phyloP scores from a whole-genome alignment of 2,113 vertebrate species.

The Carollia perspicillata region DNA sequence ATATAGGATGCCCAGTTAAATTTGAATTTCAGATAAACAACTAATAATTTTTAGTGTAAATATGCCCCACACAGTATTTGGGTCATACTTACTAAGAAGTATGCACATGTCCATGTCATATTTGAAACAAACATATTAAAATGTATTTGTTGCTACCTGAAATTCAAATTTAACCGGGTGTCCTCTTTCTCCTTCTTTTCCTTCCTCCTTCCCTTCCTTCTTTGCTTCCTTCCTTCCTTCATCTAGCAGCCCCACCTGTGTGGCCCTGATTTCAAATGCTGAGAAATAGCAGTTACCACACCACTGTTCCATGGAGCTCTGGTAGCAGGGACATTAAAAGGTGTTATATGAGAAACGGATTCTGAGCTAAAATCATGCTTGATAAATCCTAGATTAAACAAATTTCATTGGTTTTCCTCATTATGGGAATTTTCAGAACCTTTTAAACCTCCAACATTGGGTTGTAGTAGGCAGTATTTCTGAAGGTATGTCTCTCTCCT shows the following conservation, averaged over 20 bases:
- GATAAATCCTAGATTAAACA: not conserved
- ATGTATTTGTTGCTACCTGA: constrained; percentile 21
- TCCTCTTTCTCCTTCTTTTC: not conserved
- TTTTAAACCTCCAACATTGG: not conserved
- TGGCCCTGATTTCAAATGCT: not conserved
- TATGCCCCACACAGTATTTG: not conserved
- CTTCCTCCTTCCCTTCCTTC: not conserved
- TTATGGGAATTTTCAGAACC: not conserved
- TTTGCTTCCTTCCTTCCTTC: not conserved
- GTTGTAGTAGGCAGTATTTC: constrained; percentile 3
- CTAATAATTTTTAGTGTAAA: not conserved
- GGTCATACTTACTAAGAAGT: not conserved
- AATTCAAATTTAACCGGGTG: not conserved
- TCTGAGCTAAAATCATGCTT: not conserved
- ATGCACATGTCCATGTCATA: not conserved
- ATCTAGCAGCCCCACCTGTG: not conserved
- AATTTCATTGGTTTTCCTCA: not conserved
- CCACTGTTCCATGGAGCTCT: not conserved
- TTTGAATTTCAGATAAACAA: constrained; percentile 31
- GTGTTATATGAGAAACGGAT: not conserved
- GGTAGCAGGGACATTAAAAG: not conserved
- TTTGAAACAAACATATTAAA: constrained; percentile 18
- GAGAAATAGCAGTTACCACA: not conserved
- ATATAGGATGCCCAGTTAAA: not conserved
- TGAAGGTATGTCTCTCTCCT: not conserved